These are phyloP conservation scores for Mya arenaria DNA, from an alignment of 1,140 invertebrate species.

Conservation along the genomic window DNA sequence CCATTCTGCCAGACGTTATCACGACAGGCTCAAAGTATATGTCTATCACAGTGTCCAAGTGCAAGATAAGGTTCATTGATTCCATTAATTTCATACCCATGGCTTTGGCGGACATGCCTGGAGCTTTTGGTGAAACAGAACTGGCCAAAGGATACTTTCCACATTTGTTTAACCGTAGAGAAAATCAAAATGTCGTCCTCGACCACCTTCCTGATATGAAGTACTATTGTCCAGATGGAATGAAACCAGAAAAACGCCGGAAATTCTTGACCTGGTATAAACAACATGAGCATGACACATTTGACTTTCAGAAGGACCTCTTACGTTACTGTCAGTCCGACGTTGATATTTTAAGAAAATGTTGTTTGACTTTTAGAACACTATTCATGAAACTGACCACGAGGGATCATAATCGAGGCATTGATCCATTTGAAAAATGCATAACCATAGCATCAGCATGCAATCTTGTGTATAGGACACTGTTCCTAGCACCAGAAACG, in stretches of 20 bases:
- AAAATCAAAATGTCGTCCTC: too few species aligned
- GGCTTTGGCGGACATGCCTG: slow-evolving; percentile 12
- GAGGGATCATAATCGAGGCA: neutral
- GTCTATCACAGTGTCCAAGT: neutral
- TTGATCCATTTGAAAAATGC: slow-evolving; percentile 23
- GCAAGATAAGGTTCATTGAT: slow-evolving; percentile 11
- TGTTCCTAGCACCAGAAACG: neutral
- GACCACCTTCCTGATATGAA: too few species aligned
- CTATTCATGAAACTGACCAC: slow-evolving; percentile 23
- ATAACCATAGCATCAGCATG: slow-evolving; percentile 16
- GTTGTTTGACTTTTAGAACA: too few species aligned
- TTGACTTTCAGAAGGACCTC: too few species aligned
- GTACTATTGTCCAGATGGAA: too few species aligned
- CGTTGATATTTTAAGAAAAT: too few species aligned
- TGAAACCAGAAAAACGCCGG: too few species aligned
- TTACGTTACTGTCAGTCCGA: too few species aligned
- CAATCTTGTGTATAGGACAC: neutral
- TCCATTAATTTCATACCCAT: slow-evolving; percentile 40
- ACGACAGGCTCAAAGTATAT: slow-evolving; percentile 18
- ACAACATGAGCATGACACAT: too few species aligned
- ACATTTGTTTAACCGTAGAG: neutral
- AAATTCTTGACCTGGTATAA: too few species aligned
- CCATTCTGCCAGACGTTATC: slow-evolving; percentile 9
- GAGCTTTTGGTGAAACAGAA: slow-evolving; percentile 27
- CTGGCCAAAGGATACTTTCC: slow-evolving; percentile 36